Conservation (phyloP, 2,797 vertebrate species). For the Nannoperca obscura region DNA sequence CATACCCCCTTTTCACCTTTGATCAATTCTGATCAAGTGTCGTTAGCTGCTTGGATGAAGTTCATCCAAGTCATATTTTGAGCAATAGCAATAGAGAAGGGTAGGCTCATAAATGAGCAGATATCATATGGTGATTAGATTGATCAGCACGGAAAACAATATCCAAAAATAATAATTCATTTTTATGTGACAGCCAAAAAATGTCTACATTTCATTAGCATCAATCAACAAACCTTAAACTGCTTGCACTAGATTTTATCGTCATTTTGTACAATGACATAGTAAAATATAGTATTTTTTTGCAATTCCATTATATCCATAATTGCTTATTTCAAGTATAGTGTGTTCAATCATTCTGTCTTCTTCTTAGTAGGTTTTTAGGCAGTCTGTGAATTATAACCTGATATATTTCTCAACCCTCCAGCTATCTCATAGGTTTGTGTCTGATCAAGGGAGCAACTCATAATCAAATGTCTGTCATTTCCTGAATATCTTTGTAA, state of each 20-base stretch:
- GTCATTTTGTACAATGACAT: neutral
- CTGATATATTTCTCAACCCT: slow-evolving; percentile 4
- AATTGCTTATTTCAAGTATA: slow-evolving; percentile 8
- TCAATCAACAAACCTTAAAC: neutral
- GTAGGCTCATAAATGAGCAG: neutral
- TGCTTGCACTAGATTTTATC: neutral
- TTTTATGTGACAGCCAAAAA: neutral
- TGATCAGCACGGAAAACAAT: neutral
- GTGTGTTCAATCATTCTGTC: slow-evolving; percentile 16
- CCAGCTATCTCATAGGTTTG: slow-evolving; percentile 9
- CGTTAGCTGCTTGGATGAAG: neutral
- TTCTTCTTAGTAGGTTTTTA: slow-evolving; percentile 3
- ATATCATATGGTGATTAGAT: neutral
- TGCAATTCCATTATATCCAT: neutral
- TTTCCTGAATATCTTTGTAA: slow-evolving; percentile 55
- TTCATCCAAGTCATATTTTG: slow-evolving; percentile 4
- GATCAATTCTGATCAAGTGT: neutral
- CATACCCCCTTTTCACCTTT: neutral
- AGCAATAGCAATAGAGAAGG: neutral
- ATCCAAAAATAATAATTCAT: neutral
- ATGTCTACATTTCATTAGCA: neutral
- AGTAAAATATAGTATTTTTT: slow-evolving; percentile 1
- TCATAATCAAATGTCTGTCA: slow-evolving; percentile 51
- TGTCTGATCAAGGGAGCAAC: slow-evolving; percentile 28
- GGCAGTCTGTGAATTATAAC: slow-evolving; percentile 9